These are phyloP conservation scores for Pheosia tremula DNA, from an alignment of 2,888 invertebrate species.

Conservation along the genomic window DNA sequence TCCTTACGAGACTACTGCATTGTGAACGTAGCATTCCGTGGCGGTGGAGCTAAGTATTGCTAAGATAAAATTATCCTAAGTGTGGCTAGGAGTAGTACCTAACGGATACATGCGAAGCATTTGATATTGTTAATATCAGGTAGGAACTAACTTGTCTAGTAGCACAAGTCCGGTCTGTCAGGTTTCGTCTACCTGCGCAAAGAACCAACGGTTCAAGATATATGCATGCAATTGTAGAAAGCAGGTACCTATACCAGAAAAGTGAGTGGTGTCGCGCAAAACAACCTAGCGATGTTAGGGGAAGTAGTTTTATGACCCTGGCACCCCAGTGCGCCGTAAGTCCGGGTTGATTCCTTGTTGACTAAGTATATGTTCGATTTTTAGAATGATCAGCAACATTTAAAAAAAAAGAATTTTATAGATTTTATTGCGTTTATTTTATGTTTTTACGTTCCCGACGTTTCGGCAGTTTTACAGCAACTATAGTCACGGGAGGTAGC, in stretches of 20 bases:
- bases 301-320: conserved; percentile 79
- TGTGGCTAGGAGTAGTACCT: too few species aligned
- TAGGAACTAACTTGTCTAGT: not conserved
- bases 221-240: conserved; percentile 30
- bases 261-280: conserved; percentile 56
- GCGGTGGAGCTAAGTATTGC: too few species aligned
- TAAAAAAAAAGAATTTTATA: too few species aligned
- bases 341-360: conserved; percentile 76
- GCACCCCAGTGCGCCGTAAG: conserved; percentile 71
- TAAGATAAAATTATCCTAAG: too few species aligned
- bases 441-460: too few species aligned
- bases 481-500: too few species aligned
- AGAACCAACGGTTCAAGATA: conserved; percentile 16
- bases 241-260: conserved; percentile 33
- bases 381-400: conserved; percentile 11
- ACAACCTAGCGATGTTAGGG: conserved; percentile 64
- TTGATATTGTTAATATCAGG: too few species aligned
- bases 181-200: not conserved
- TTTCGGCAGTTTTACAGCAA: too few species aligned
- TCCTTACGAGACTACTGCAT: too few species aligned
- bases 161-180: not conserved
- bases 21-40: too few species aligned
- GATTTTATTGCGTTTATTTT: too few species aligned
- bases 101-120: too few species aligned
- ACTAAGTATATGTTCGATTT: conserved; percentile 47